Evolutionary conservation across 64 coral and sea anemone genomes (phyloP).

Genomic region (Platygyra sinensis): DNA sequence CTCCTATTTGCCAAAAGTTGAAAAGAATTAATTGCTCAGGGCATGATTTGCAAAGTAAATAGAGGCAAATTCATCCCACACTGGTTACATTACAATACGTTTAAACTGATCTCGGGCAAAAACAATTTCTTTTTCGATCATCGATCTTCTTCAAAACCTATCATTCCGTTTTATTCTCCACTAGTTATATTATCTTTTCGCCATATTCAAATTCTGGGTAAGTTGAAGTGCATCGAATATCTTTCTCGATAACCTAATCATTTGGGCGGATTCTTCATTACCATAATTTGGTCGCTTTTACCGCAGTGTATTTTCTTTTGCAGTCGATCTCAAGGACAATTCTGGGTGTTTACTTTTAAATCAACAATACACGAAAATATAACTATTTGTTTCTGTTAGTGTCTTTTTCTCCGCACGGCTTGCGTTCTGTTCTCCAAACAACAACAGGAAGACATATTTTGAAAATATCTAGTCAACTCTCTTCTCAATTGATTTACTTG

Average conservation of each 20-base stretch:
- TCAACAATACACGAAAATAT: background rate
- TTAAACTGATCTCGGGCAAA: background rate
- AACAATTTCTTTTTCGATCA: background rate
- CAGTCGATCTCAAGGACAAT: background rate
- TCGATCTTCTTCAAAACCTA: background rate
- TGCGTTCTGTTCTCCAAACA: background rate
- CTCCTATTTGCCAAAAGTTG: conserved; percentile 20
- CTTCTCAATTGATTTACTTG: conserved; percentile 15
- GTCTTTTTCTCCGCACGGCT: background rate
- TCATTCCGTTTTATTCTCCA: background rate
- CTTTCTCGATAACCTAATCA: background rate
- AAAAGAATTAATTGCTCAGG: background rate
- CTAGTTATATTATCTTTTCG: background rate
- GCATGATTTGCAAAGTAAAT: background rate
- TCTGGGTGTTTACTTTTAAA: too few relatives aligned
- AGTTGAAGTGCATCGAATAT: background rate
- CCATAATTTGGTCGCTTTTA: background rate
- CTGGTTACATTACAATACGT: background rate
- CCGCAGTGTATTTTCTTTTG: background rate
- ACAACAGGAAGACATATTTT: background rate
- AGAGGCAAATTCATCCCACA: background rate
- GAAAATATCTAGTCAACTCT: background rate
- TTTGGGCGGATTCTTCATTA: background rate
- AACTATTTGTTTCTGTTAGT: background rate
- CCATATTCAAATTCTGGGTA: background rate